phyloP scores from a whole-genome alignment of 2,113 vertebrate species.

The Cyrtonyx montezumae region DNA sequence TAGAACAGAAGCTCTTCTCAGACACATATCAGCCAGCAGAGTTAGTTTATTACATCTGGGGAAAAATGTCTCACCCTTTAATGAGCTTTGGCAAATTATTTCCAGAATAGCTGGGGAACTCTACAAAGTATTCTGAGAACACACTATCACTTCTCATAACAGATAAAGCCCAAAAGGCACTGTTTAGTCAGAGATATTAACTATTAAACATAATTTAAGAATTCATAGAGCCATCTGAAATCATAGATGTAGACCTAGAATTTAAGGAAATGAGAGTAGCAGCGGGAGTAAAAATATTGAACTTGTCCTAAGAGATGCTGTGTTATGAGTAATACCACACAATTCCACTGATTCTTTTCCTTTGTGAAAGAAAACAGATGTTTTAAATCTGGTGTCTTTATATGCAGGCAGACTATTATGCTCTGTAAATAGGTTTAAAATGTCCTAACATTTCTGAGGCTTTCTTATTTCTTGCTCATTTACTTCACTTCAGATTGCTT shows the following conservation, averaged over 20 bases:
- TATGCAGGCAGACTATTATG: conserved; percentile 4
- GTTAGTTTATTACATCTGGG: not conserved
- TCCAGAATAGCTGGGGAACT: not conserved
- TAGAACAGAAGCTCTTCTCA: not conserved
- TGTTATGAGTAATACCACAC: not conserved
- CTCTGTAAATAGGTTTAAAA: conserved; percentile 61
- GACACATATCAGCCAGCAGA: not conserved
- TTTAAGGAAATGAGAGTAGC: not conserved
- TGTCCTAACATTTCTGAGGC: conserved; percentile 46
- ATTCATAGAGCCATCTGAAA: not conserved
- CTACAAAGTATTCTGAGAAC: not conserved
- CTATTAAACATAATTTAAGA: not conserved
- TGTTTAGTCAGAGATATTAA: not conserved
- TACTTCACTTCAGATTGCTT: conserved; percentile 51
- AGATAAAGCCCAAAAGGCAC: not conserved
- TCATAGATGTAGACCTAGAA: not conserved
- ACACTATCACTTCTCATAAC: not conserved
- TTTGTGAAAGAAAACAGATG: conserved; percentile 29
- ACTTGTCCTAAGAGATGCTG: not conserved
- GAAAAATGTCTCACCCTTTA: not conserved
- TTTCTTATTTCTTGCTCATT: conserved; percentile 41
- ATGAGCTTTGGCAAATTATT: not conserved
- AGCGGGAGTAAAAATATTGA: not conserved
- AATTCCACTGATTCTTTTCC: not conserved
- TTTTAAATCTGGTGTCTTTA: not conserved